Percentiles rank a stretch among this genome's conserved stretches.
Conservation (phyloP, 1,140 invertebrate genomes). For the Brachionus rubens region DNA sequence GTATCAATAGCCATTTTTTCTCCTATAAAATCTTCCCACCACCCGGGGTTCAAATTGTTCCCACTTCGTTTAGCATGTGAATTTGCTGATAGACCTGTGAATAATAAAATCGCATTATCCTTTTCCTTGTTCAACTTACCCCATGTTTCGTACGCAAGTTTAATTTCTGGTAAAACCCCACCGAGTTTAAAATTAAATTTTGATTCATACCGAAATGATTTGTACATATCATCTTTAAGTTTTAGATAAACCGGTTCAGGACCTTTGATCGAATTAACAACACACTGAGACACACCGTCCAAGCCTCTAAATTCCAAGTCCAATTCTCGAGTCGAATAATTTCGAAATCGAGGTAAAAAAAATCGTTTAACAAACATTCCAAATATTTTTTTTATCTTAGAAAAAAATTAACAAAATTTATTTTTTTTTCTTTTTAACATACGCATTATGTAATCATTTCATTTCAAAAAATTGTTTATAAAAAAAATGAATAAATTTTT, state of each 20-base stretch:
- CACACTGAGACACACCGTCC: not conserved
- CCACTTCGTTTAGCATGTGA: slow-evolving; percentile 59
- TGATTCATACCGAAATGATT: not conserved
- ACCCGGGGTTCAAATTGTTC: slow-evolving; percentile 56
- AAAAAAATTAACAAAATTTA: slow-evolving; percentile 42
- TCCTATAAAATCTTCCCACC: slow-evolving; percentile 62
- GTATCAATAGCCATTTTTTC: slow-evolving; percentile 60
- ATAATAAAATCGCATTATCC: slow-evolving; percentile 58
- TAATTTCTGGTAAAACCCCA: slow-evolving; percentile 53
- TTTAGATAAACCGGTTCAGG: slow-evolving; percentile 29
- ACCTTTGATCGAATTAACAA: not conserved
- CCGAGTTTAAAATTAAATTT: slow-evolving; percentile 47
- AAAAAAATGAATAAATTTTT: no score
- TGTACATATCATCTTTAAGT: slow-evolving; percentile 14
- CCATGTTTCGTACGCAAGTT: slow-evolving; percentile 61
- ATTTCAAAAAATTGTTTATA: no score
- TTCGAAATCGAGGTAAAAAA: not conserved
- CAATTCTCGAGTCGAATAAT: not conserved
- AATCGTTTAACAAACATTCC: not conserved
- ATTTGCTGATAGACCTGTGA: slow-evolving; percentile 58
- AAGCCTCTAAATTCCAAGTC: slow-evolving; percentile 36
- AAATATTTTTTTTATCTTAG: no score
- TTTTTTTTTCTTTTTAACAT: slow-evolving; percentile 14
- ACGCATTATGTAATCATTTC: slow-evolving; percentile 36
- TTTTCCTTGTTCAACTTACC: slow-evolving; percentile 57